phyloP scores from a whole-genome alignment of 2,797 vertebrate genomes.

The Clarias laeviceps region DNA sequence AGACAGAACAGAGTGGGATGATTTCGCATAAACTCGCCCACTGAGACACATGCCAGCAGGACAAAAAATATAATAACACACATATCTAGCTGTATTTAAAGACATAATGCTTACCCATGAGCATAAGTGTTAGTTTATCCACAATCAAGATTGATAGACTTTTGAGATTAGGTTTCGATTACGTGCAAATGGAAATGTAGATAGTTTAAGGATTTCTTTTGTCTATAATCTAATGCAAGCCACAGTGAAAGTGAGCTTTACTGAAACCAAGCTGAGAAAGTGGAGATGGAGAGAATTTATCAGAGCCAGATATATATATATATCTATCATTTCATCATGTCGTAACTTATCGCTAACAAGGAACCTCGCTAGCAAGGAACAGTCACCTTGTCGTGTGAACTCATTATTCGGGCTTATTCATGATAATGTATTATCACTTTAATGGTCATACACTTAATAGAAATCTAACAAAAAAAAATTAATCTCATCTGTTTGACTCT shows the following conservation, averaged over 20 bases:
- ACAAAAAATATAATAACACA: background rate
- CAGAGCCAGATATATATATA: background rate
- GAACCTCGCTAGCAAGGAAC: background rate
- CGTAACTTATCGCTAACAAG: background rate
- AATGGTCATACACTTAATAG: constrained; percentile 27
- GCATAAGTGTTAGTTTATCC: background rate
- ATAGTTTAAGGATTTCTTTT: background rate
- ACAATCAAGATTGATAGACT: background rate
- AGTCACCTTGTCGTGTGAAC: constrained; percentile 3
- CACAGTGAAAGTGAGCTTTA: constrained; percentile 31
- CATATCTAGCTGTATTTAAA: constrained; percentile 10
- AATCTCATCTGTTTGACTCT: constrained; percentile 35
- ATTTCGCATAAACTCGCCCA: constrained; percentile 24
- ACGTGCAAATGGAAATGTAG: background rate
- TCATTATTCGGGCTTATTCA: constrained; percentile 1
- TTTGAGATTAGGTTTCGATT: background rate
- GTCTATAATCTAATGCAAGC: constrained; percentile 6
- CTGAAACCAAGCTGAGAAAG: constrained; percentile 19
- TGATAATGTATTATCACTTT: constrained; percentile 15
- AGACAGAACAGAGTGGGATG: constrained; percentile 10
- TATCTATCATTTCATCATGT: background rate
- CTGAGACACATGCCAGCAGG: constrained; percentile 1
- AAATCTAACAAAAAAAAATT: constrained; percentile 13
- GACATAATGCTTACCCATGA: background rate
- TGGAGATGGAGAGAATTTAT: constrained; percentile 20